Conservation (phyloP, 2,113 vertebrate species). For the Etheostoma spectabile region DNA sequence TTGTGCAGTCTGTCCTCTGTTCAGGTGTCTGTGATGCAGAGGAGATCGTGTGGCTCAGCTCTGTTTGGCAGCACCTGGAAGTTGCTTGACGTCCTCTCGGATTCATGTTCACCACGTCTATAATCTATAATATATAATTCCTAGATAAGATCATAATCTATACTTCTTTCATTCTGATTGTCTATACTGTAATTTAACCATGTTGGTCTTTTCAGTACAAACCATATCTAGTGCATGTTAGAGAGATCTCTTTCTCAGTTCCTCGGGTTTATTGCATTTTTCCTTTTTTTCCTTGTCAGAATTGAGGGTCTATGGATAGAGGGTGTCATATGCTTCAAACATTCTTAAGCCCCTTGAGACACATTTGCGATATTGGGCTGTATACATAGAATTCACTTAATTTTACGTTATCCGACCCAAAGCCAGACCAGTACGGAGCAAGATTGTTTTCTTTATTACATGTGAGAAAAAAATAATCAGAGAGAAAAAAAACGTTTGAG, state of each 20-base stretch:
- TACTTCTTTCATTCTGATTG: background rate
- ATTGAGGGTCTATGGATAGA: background rate
- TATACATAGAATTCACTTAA: background rate
- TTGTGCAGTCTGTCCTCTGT: background rate
- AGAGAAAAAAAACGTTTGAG: no score
- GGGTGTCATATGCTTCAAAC: background rate
- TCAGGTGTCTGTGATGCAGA: no score
- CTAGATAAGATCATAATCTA: background rate
- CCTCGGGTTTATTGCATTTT: background rate
- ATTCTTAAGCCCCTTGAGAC: background rate
- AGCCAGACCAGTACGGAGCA: background rate
- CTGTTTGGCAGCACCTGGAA: no score
- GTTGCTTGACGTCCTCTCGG: background rate
- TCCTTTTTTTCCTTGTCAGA: no score
- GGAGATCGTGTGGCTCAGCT: no score
- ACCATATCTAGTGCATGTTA: background rate
- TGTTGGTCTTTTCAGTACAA: no score
- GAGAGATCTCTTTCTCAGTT: background rate
- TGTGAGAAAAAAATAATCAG: no score
- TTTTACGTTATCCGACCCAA: background rate
- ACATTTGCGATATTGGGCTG: background rate
- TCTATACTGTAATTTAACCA: background rate
- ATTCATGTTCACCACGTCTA: background rate
- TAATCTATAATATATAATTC: background rate
- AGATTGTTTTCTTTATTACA: no score